Evolutionary conservation across 1,140 invertebrate genomes (phyloP).

Genomic region (Drosophila trapezifrons): DNA sequence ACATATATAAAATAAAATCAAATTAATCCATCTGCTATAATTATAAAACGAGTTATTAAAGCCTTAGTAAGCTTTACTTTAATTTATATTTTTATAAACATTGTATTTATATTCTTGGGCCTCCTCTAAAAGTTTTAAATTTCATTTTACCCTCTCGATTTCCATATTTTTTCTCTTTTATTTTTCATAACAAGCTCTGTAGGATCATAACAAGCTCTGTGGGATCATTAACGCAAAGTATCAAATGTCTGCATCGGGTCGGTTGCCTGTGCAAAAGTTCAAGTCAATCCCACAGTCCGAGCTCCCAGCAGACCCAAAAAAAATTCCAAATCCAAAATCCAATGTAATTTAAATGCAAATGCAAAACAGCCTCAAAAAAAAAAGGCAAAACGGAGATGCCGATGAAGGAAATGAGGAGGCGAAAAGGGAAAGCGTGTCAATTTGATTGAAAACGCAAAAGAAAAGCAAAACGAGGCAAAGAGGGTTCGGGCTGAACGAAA

Average conservation of each 20-base stretch:
- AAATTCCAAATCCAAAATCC: conserved; percentile 33
- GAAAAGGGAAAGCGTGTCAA: conserved; percentile 66
- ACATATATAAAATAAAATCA: too few relatives aligned
- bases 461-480: conserved; percentile 33
- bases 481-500: conserved; percentile 27
- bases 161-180: conserved; percentile 1
- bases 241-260: conserved; percentile 26
- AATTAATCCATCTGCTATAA: too few relatives aligned
- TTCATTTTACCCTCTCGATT: conserved; percentile 5
- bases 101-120: background rate
- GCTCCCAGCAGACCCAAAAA: conserved; percentile 31
- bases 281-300: conserved; percentile 48
- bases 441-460: conserved; percentile 58
- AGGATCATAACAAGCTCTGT: background rate
- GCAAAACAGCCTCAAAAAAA: conserved; percentile 17
- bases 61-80: background rate
- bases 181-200: background rate
- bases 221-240: conserved; percentile 28
- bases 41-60: background rate
- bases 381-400: conserved; percentile 1
- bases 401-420: conserved; percentile 27
- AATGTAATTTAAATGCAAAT: conserved; percentile 76
- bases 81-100: conserved; percentile 7
- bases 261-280: conserved; percentile 29
- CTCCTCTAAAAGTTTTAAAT: background rate